Evolutionary conservation across 2,888 invertebrate genomes (phyloP).

Genomic region (Nowickia ferox): DNA sequence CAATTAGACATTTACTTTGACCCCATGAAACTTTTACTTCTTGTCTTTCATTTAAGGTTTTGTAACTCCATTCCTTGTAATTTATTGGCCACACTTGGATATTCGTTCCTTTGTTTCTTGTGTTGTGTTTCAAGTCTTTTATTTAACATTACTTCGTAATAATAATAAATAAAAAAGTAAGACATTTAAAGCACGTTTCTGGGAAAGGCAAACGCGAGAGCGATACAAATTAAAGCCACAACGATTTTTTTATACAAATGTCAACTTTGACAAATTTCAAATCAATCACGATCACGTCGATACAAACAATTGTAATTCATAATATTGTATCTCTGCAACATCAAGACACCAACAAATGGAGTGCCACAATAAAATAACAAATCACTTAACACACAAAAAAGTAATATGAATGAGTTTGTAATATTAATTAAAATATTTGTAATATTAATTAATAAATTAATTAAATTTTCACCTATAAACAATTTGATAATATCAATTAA

Average conservation of each 20-base stretch:
- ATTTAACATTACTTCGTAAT: conserved; percentile 29
- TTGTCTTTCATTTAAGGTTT: neutral
- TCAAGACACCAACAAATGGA: neutral
- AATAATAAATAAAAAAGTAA: conserved; percentile 40
- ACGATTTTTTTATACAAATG: conserved; percentile 44
- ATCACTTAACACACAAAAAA: too few species aligned
- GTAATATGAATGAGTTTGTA: too few species aligned
- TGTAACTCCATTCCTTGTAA: neutral
- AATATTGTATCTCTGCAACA: neutral
- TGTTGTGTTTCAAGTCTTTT: conserved; percentile 46
- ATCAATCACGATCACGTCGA: conserved; percentile 52
- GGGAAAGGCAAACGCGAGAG: neutral
- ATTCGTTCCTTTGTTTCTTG: neutral
- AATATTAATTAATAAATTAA: too few species aligned
- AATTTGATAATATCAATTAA: too few species aligned
- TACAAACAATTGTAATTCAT: neutral
- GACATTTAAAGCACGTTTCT: conserved; percentile 59
- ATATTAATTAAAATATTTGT: too few species aligned
- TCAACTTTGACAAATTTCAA: conserved; percentile 63
- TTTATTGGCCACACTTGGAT: neutral
- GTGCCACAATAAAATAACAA: neutral
- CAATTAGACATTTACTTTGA: neutral
- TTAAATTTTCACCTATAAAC: too few species aligned
- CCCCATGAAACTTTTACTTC: neutral
- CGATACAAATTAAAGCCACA: neutral